Percentiles rank a stretch among this genome's conserved stretches.
These are phyloP conservation scores for Cochlearius cochlearius DNA, from an alignment of 2,113 vertebrate species.

Conservation along the genomic window DNA sequence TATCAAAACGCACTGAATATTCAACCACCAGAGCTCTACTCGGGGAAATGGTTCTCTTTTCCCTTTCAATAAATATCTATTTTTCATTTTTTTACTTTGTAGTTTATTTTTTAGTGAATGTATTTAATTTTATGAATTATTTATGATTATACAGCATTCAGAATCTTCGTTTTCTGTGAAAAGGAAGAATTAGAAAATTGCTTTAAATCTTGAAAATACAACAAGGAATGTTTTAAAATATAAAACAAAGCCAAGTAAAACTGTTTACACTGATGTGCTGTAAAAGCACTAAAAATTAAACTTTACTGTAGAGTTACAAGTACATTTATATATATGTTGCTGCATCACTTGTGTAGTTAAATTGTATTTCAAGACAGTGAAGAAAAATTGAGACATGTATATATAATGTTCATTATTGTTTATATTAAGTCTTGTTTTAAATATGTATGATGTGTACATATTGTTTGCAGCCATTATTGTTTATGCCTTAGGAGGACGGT, in stretches of 20 bases:
- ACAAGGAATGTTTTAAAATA: slow-evolving; percentile 98
- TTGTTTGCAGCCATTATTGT: slow-evolving; percentile 99
- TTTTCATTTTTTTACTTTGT: slow-evolving; percentile 92
- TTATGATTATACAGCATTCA: slow-evolving; percentile 98
- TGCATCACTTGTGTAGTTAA: slow-evolving; percentile 86
- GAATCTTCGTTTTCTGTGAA: slow-evolving; percentile 99
- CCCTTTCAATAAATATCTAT: slow-evolving; percentile 97
- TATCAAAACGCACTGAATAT: slow-evolving; percentile 98
- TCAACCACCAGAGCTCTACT: slow-evolving; percentile 95
- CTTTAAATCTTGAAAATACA: slow-evolving; percentile 95
- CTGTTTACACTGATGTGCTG: slow-evolving; percentile 99
- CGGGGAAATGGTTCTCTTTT: slow-evolving; percentile 89
- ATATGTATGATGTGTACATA: slow-evolving; percentile 99
- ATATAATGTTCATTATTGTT: slow-evolving; percentile 99
- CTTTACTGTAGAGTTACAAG: slow-evolving; percentile 92
- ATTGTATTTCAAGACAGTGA: slow-evolving; percentile 84
- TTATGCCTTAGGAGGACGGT: slow-evolving; percentile 98
- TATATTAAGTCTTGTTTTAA: slow-evolving; percentile 99
- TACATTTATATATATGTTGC: slow-evolving; percentile 90
- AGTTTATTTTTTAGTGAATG: slow-evolving; percentile 99
- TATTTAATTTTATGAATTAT: slow-evolving; percentile 99
- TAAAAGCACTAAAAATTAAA: slow-evolving; percentile 87
- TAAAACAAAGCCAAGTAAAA: slow-evolving; percentile 99
- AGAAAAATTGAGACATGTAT: slow-evolving; percentile 89
- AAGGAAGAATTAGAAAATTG: slow-evolving; percentile 99